Evolutionary conservation across 2,888 invertebrate species (phyloP), one percentile per base, ranked within the genome.

Genomic region (Melanophora roralis): DNA sequence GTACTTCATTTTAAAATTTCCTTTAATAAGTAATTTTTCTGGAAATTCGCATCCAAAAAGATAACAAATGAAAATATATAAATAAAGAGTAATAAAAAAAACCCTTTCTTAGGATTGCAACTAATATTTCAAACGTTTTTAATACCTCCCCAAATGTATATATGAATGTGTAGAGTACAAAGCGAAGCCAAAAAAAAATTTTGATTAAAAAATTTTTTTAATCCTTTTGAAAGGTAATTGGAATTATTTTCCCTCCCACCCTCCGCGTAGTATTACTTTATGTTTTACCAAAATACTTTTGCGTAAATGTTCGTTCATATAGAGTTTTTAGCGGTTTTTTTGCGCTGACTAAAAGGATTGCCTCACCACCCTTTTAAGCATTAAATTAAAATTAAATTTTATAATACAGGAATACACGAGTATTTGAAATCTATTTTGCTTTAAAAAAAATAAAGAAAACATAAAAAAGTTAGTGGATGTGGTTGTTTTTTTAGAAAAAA

Each of bases 401-500:
- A 16, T 47, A 49, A 19, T 45, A 36, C 1, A 12, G 5, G 8
- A n/a, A 27, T 75, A 60, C 19, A 47, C 34, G 32, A 47, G 64
- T 55, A 64, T 62, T 36, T 43, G 19, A 4, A n/a, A 32, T 59
- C 19, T 62, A 32, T 32, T 38, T 27, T 14, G 7, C 12, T 69
- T 32, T 47, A 69, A 57, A 40, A 47, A 34, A 2, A 34, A n/a
- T 14, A 51, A 36, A 64, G 34, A 69, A 38, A 38, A 14, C 1
- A 45, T 47, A 51, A 12, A 12, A 45, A 65, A 65, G 36, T 34
- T 0, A 21, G 43, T 9, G 6, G 55, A 60, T 65, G 78, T 57
- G 55, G 27, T 57, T 49, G 51, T 19, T 45, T 69, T 60, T 64
- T 69, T 47, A 27, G 69, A 79, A 79, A 71, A 45, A 64, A 71